These are phyloP conservation scores for Porites australiensis DNA, from an alignment of 64 coral and sea anemone species.

Conservation along the genomic window DNA sequence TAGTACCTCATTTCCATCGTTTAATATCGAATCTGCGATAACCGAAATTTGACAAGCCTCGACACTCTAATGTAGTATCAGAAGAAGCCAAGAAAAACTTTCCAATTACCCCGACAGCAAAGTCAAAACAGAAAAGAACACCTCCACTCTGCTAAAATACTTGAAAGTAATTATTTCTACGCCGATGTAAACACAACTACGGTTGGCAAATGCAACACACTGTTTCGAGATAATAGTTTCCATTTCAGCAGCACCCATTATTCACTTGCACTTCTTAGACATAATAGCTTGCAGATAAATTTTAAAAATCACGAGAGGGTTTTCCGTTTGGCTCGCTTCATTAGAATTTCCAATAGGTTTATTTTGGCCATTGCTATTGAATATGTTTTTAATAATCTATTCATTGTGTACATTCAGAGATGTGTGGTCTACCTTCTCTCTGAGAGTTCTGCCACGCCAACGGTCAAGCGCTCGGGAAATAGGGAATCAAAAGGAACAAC, in stretches of 20 bases:
- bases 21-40: constrained; percentile 54
- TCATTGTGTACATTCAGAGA: constrained; percentile 99
- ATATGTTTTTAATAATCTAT: constrained; percentile 98
- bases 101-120: constrained; percentile 9
- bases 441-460: constrained; percentile 1
- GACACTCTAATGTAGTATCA: constrained; percentile 22
- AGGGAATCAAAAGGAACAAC: neutral
- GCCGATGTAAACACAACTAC: constrained; percentile 46
- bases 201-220: constrained; percentile 47
- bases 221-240: constrained; percentile 61
- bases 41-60: constrained; percentile 54
- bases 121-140: constrained; percentile 7
- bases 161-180: constrained; percentile 57
- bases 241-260: constrained; percentile 29
- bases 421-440: constrained; percentile 41
- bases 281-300: constrained; percentile 55
- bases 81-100: neutral
- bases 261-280: constrained; percentile 51
- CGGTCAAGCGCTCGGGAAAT: neutral
- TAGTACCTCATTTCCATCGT: constrained; percentile 49
- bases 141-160: constrained; percentile 11
- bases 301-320: constrained; percentile 52
- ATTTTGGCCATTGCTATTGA: constrained; percentile 91
- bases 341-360: constrained; percentile 94
- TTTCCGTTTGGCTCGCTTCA: constrained; percentile 65